A percentile compares a stretch with the other conserved stretches of the same genome.
Conservation (phyloP, 2,113 vertebrate genomes). For the Myrmecobius fasciatus region DNA sequence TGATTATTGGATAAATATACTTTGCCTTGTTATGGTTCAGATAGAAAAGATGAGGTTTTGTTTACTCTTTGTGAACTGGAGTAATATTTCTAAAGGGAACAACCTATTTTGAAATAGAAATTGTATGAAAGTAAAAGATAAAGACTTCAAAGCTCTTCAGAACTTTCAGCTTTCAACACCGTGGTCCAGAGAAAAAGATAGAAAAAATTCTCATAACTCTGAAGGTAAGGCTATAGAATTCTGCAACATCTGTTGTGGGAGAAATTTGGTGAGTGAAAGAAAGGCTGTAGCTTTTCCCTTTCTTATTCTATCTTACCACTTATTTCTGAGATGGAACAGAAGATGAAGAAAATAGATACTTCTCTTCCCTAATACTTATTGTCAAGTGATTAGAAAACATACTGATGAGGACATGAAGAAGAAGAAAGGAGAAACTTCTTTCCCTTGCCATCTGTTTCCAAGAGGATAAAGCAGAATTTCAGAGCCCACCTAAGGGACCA, state of each 20-base stretch:
- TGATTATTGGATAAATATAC: neutral
- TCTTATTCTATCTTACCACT: neutral
- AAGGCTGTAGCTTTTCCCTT: neutral
- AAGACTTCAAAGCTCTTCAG: neutral
- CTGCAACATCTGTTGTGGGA: neutral
- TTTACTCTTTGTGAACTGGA: neutral
- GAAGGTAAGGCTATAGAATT: neutral
- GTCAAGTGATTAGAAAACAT: neutral
- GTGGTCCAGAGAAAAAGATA: neutral
- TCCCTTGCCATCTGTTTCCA: neutral
- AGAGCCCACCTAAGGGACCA: neutral
- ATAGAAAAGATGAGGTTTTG: neutral
- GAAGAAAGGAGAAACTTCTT: neutral
- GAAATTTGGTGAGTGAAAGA: neutral
- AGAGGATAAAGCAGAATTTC: neutral
- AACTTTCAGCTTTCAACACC: neutral
- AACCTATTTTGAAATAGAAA: neutral
- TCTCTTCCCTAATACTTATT: neutral
- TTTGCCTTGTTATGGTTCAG: neutral
- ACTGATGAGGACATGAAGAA: neutral
- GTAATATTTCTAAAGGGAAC: neutral
- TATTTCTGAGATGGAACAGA: neutral
- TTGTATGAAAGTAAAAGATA: neutral
- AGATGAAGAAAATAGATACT: neutral
- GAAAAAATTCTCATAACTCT: neutral